Evolutionary conservation across 2,797 vertebrate genomes (phyloP), one percentile per base, ranked within the genome.

Genomic region (Clarias fuscus): DNA sequence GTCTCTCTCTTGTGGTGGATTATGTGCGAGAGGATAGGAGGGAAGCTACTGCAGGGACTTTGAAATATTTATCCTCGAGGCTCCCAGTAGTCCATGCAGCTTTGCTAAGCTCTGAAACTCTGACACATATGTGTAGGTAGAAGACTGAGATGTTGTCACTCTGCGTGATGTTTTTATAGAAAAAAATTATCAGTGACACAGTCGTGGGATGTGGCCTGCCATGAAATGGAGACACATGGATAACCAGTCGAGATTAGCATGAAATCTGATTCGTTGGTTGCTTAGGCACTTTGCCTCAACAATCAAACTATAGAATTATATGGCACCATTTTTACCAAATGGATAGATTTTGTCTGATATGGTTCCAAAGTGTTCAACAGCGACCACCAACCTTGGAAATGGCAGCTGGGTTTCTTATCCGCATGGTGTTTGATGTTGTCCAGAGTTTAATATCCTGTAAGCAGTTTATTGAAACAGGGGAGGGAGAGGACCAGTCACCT

Each of bases 11-110:
- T 14, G 5, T 22, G 56, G 71, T 33, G 82, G 81, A 87, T 87
- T 87, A 87, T 84, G 24, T 78, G 37, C 27, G 17, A 84, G 40
- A 77, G 64, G 68, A 87, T 82, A 56, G 64, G n/a, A 67, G 64
- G 64, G 15, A 76, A 68, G 64, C 65, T 43, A 84, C 65, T 79
- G 71, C 53, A 22, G 73, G 65, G 82, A 84, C 72, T 75, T 79
- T 78, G 81, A 84, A 84, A 87, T 79, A 84, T 84, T 77, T 59
- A 68, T 33, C 73, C 80, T 43, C 43, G 7, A 75, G 83, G 71
- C 71, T 64, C 59, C 59, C 53, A 75, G 82, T n/a, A 75, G 83
- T 84, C 61, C 59, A 75, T 64, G 61, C 64, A 30, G 64, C 43
- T 75, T 30, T 7, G 2, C 24, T 75, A 62, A 84, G 37, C 71